phyloP scores from a whole-genome alignment of 2,888 invertebrate genomes.

The Pammene fasciana region DNA sequence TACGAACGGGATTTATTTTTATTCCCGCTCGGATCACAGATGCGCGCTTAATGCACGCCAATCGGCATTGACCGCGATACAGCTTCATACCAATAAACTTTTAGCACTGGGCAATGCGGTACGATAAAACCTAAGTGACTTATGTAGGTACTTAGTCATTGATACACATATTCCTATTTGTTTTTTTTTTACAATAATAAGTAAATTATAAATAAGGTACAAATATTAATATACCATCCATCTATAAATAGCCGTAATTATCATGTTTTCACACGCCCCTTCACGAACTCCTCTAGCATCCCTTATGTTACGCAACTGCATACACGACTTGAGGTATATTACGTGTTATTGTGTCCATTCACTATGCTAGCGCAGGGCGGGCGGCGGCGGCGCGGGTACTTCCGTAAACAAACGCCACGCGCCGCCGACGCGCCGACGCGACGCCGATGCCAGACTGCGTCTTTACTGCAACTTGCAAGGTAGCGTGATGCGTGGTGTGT shows the following conservation, averaged over 20 bases:
- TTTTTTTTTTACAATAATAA: too few relatives aligned
- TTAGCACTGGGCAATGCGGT: conserved; percentile 18
- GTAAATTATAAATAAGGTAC: too few relatives aligned
- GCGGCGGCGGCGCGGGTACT: conserved; percentile 49
- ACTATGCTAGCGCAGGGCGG: conserved; percentile 53
- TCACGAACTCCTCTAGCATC: background rate
- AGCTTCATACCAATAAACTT: conserved; percentile 12
- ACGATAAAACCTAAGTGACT: background rate
- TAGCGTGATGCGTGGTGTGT: too few relatives aligned
- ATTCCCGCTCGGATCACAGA: conserved; percentile 40
- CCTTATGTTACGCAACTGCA: conserved; percentile 30
- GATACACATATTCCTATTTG: background rate
- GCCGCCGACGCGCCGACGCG: conserved; percentile 37
- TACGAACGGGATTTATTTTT: conserved; percentile 36
- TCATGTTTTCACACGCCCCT: too few relatives aligned
- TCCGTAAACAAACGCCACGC: conserved; percentile 57
- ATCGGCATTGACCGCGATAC: conserved; percentile 33
- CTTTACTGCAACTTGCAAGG: conserved; percentile 26
- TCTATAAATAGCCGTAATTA: too few relatives aligned
- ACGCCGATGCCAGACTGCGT: conserved; percentile 37
- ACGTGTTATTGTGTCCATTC: conserved; percentile 55
- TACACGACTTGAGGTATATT: conserved; percentile 35
- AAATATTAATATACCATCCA: too few relatives aligned
- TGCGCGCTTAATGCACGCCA: conserved; percentile 36
- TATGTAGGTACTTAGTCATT: background rate